These are phyloP conservation scores for Amorpha juglandis DNA, from an alignment of 2,888 invertebrate genomes.

Conservation along the genomic window DNA sequence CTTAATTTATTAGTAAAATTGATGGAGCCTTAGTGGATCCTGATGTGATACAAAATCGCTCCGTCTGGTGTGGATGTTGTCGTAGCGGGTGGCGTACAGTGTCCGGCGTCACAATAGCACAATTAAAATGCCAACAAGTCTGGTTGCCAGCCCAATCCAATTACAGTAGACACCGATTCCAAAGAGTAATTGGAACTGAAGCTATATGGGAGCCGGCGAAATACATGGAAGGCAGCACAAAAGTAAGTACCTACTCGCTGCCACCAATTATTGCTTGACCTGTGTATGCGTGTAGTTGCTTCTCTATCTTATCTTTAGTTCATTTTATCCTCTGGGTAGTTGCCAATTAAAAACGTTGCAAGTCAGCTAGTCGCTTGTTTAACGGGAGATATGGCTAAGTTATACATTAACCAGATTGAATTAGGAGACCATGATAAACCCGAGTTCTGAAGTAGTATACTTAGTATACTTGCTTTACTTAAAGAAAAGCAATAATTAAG, in stretches of 20 bases:
- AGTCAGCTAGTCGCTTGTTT: slow-evolving; percentile 30
- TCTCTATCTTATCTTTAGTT: slow-evolving; percentile 31
- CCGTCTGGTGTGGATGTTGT: slow-evolving; percentile 70
- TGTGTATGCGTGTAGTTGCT: slow-evolving; percentile 31
- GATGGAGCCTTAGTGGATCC: background rate
- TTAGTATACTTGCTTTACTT: too few species aligned
- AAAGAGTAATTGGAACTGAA: slow-evolving; percentile 81
- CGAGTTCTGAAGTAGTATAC: background rate
- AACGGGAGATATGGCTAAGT: background rate
- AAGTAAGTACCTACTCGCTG: slow-evolving; percentile 37
- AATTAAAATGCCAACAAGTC: slow-evolving; percentile 85
- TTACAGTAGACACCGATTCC: slow-evolving; percentile 83
- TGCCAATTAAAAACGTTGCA: slow-evolving; percentile 19
- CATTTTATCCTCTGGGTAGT: slow-evolving; percentile 17
- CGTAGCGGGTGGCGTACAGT: slow-evolving; percentile 64
- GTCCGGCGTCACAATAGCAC: slow-evolving; percentile 82
- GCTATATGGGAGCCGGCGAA: slow-evolving; percentile 69
- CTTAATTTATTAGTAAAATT: too few species aligned
- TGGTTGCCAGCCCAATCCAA: slow-evolving; percentile 82
- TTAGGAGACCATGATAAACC: background rate
- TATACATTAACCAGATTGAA: background rate
- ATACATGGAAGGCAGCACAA: slow-evolving; percentile 65
- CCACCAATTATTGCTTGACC: slow-evolving; percentile 49
- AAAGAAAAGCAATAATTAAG: background rate
- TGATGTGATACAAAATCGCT: slow-evolving; percentile 65